Evolutionary conservation across 2,797 vertebrate species (phyloP).

Genomic region (Nasua narica): DNA sequence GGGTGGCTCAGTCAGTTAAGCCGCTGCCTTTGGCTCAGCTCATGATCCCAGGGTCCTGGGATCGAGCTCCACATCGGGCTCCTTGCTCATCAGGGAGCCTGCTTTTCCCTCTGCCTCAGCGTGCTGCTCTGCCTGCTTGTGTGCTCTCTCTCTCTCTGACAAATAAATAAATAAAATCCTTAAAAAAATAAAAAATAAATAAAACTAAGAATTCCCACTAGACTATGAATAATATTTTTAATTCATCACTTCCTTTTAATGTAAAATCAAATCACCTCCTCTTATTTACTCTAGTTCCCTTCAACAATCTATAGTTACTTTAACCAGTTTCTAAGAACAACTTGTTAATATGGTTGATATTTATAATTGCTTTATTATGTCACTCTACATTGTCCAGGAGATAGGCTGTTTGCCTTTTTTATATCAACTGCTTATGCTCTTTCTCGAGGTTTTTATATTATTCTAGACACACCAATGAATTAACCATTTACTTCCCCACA

Average conservation of each 20-base stretch:
- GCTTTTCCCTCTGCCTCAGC: too few relatives aligned
- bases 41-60: too few relatives aligned
- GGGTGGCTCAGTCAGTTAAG: too few relatives aligned
- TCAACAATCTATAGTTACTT: conserved; percentile 46
- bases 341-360: conserved; percentile 32
- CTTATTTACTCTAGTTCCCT: conserved; percentile 44
- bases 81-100: too few relatives aligned
- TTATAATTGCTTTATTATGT: conserved; percentile 43
- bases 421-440: neutral
- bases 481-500: neutral
- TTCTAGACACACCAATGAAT: neutral
- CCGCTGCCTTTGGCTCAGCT: too few relatives aligned
- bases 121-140: too few relatives aligned
- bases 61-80: too few relatives aligned
- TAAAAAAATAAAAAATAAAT: neutral
- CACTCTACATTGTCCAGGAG: neutral
- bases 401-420: conserved; percentile 14
- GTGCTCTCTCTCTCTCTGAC: too few relatives aligned
- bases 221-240: conserved; percentile 38
- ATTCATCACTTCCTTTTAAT: neutral
- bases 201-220: conserved; percentile 26
- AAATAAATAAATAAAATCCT: too few relatives aligned
- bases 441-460: conserved; percentile 29
- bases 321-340: conserved; percentile 51
- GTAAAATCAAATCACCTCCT: neutral